Evolutionary conservation across 1,140 invertebrate species (phyloP), one percentile per base, ranked within the genome.

Genomic region (Leptopilina boulardi): DNA sequence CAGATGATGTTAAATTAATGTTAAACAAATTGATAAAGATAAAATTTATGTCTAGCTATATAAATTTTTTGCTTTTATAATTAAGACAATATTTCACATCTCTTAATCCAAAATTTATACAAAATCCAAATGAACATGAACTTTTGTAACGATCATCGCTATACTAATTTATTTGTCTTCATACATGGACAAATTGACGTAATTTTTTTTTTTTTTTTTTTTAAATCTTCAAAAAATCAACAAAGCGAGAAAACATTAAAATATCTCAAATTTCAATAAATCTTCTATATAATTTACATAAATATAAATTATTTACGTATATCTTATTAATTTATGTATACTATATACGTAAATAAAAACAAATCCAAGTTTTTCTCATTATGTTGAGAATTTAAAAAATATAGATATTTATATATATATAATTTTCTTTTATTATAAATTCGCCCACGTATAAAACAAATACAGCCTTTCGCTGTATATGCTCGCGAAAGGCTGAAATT

Each of bases 391-490:
- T 6, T 4, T 38, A 38, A 38, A 38, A 51, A 51, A 47, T 15
- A 47, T 47, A 47, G 9, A 21, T 10, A 54, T 21, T 54, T 30
- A 59, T 3, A 23, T 59, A 23, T 26, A 15, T 66, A 30, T 66
- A 66, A n/a, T 15, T 30, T 26, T 13, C 0, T 30, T 30, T 30
- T n/a, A n/a, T n/a, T 56, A 30, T 8, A 5, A 66, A 66, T 66
- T 66, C 13, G 56, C 23, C 56, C 56, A 66, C 23, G 56, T 26
- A 66, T 66, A 30, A 66, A 66, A 66, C 56, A 66, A 66, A 30
- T 18, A 18, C 42, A 44, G 15, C 15, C 15, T 15, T n/a, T 44
- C 1, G 11, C 11, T n/a, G 11, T 21, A 59, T 10, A 21, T 26
- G 11, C 11, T 3, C 11, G 19, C 13, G 13, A 59, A 26, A 59